These are phyloP conservation scores for Anaspis maculata DNA, from an alignment of 2,888 invertebrate genomes.

Conservation along the genomic window DNA sequence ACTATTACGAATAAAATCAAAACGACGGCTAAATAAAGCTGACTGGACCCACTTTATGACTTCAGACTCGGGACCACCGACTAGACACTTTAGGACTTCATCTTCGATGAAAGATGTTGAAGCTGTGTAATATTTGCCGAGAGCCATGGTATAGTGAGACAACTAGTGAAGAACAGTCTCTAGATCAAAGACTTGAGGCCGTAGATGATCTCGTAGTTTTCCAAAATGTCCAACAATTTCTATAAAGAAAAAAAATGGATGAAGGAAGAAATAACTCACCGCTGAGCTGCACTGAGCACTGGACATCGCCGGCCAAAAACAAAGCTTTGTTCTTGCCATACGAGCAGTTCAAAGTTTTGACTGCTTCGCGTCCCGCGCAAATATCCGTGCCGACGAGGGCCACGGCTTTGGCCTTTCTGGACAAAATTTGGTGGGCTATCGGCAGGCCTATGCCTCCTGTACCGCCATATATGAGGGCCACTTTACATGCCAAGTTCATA, in stretches of 20 bases:
- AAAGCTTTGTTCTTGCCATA: conserved; percentile 7
- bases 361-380: conserved; percentile 7
- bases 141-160: too few species aligned
- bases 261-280: conserved; percentile 6
- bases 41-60: too few species aligned
- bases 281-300: conserved; percentile 5
- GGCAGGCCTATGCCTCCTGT: conserved; percentile 16
- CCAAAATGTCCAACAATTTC: too few species aligned
- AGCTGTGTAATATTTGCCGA: too few species aligned
- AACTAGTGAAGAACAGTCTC: background rate
- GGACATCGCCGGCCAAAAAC: conserved; percentile 8
- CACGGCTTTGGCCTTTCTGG: conserved; percentile 6
- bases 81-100: too few species aligned
- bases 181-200: too few species aligned
- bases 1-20: too few species aligned
- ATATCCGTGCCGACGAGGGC: conserved; percentile 7
- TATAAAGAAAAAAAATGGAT: too few species aligned
- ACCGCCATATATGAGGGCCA: conserved; percentile 26
- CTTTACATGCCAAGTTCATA: conserved; percentile 19
- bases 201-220: too few species aligned
- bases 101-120: too few species aligned
- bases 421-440: conserved; percentile 7
- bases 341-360: conserved; percentile 3
- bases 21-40: too few species aligned
- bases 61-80: too few species aligned